Percentiles rank a stretch among this genome's conserved stretches.
Evolutionary conservation across 2,888 invertebrate species (phyloP).

Genomic region (Trachelus tabidus): DNA sequence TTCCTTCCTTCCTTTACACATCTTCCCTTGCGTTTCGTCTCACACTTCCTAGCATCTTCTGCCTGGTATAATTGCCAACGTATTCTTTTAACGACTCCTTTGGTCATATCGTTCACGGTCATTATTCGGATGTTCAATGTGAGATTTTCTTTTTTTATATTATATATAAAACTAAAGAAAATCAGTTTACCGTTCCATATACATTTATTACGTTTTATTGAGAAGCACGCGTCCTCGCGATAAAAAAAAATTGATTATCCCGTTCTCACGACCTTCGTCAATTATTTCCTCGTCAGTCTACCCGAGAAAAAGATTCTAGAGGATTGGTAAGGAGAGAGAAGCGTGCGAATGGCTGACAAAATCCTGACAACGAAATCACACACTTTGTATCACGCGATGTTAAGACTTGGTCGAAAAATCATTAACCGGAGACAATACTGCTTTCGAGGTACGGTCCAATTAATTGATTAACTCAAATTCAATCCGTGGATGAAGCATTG

Average conservation of each 20-base stretch:
- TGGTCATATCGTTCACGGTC: background rate
- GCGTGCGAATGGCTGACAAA: background rate
- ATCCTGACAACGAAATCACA: background rate
- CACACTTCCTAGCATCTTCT: background rate
- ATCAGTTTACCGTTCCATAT: background rate
- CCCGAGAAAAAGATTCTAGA: background rate
- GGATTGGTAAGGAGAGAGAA: background rate
- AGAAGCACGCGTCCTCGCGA: background rate
- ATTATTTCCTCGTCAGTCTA: slow-evolving; percentile 34
- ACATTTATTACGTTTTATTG: background rate
- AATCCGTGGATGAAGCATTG: background rate
- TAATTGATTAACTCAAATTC: background rate
- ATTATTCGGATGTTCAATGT: background rate
- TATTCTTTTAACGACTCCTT: background rate
- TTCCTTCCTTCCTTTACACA: background rate
- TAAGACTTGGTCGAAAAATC: background rate
- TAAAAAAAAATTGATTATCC: slow-evolving; percentile 4
- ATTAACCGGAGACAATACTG: background rate
- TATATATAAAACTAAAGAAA: background rate
- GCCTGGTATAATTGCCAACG: background rate
- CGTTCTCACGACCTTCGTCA: slow-evolving; percentile 29
- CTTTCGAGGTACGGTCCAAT: background rate
- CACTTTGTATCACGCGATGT: background rate
- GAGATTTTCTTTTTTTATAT: background rate
- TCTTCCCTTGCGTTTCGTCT: background rate